Percentiles rank a stretch among this genome's conserved stretches.
phyloP scores from a whole-genome alignment of 2,797 vertebrate species.

The Hypotaenidia okinawae region DNA sequence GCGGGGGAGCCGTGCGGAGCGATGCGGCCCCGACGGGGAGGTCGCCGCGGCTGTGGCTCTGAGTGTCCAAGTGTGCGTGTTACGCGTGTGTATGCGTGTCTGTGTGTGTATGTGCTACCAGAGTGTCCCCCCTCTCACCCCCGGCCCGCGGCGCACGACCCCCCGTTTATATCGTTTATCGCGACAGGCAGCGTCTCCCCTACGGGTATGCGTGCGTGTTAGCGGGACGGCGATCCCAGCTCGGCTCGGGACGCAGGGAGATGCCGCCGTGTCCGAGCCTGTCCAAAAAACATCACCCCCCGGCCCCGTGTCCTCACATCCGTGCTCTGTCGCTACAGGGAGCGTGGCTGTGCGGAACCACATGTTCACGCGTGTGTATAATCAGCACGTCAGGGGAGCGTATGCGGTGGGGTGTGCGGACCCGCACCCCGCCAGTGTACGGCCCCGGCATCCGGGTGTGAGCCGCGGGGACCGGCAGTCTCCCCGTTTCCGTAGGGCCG shows the following conservation, averaged over 20 bases:
- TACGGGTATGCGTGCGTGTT: neutral
- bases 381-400: neutral
- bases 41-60: neutral
- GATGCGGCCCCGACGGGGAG: neutral
- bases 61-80: neutral
- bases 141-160: neutral
- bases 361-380: neutral
- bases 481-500: neutral
- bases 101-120: neutral
- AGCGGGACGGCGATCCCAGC: neutral
- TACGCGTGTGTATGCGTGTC: no score
- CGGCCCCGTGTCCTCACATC: fast-evolving
- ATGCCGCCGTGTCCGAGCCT: neutral
- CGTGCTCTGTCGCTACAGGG: neutral
- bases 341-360: neutral
- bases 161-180: neutral
- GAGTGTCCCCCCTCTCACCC: neutral
- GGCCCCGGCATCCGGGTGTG: neutral
- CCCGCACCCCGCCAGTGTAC: no score
- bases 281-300: neutral
- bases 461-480: neutral
- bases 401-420: no score
- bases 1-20: neutral
- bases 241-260: neutral
- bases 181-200: neutral